Base-by-base conservation (phyloP, 2,113 vertebrate genomes). In the Baryphthengus martii region DNA sequence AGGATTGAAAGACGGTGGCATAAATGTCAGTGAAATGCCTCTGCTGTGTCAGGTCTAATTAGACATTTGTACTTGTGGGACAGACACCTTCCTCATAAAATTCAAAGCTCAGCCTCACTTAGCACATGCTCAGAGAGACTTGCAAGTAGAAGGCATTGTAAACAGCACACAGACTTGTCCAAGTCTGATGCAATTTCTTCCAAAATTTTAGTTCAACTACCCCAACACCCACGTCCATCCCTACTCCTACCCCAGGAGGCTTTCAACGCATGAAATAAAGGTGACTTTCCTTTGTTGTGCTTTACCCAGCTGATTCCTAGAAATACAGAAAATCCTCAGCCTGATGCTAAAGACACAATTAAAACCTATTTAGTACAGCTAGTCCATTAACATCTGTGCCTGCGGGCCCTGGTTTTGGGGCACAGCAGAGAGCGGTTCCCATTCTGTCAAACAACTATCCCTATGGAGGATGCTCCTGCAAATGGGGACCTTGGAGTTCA, bases 21-120 rank as follows among this genome's bases (percentile, higher is more conserved):
- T 97, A 98, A 98, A 98, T 98, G 97, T 98, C 98, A 98, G 93
- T 87, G 95, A 98, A 98, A 96, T 96, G 96, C 95, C 94, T 98
- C 89, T 29, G 62, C 94, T 94, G 89, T 97, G 97, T 97, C 97
- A 97, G 97, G 91, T 97, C 98, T 98, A 98, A 98, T 98, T 97
- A 98, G 97, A 97, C 88, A 50, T 96, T 96, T 89, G 96, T 92
- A 96, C 95, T 95, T 89, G 95, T 76, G 93, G 97, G 89, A 98
- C 97, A 97, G 95, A 96, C 83, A 95, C 66, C 73, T 94, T 90
- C 90, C 91, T 95, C 85, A 44, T 98, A 97, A 97, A 98, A 98
- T 78, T 71, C 88, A 49, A 82, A 82, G 93, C 72, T 83, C 77
- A 62, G 86, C 45, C 91, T 94, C 71, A 9, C 78, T 93, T 61